Percentiles rank a stretch among this genome's conserved stretches.
These are phyloP conservation scores for Catostylus mosaicus DNA, from an alignment of 30 jellyfish, hydroid and myxozoan species.

Conservation along the genomic window DNA sequence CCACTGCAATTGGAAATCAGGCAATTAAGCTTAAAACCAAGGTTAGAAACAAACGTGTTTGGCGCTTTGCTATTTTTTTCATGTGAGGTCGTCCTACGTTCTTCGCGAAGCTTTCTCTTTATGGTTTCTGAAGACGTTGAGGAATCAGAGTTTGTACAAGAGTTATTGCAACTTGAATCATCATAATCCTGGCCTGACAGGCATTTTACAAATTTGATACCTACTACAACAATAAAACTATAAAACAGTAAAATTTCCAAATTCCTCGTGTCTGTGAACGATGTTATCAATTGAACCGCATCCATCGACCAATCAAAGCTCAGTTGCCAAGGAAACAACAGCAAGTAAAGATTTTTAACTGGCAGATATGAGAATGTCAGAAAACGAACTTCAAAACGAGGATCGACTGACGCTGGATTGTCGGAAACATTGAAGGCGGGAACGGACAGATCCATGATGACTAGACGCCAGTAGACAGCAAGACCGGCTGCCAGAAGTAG, in stretches of 20 bases:
- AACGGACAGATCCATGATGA: constrained; percentile 71
- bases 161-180: neutral
- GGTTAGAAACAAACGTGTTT: neutral
- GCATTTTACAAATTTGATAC: neutral
- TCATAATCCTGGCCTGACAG: neutral
- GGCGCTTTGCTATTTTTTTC: neutral
- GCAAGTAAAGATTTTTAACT: constrained; percentile 62
- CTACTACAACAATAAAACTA: neutral
- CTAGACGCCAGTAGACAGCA: constrained; percentile 58
- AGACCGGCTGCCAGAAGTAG: constrained; percentile 27
- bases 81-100: no score
- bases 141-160: neutral
- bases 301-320: constrained; percentile 98
- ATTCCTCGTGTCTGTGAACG: constrained; percentile 58
- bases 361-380: constrained; percentile 86
- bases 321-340: constrained; percentile 90
- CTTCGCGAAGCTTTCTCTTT: no score
- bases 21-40: neutral
- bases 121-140: neutral
- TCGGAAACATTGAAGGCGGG: constrained; percentile 87
- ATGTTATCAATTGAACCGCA: constrained; percentile 74
- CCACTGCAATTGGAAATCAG: neutral
- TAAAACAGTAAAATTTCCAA: constrained; percentile 42
- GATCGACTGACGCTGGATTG: constrained; percentile 86
- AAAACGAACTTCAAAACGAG: constrained; percentile 56